Base-by-base conservation (phyloP, 2,888 invertebrate genomes). In the Lordiphosa fenestrarum region DNA sequence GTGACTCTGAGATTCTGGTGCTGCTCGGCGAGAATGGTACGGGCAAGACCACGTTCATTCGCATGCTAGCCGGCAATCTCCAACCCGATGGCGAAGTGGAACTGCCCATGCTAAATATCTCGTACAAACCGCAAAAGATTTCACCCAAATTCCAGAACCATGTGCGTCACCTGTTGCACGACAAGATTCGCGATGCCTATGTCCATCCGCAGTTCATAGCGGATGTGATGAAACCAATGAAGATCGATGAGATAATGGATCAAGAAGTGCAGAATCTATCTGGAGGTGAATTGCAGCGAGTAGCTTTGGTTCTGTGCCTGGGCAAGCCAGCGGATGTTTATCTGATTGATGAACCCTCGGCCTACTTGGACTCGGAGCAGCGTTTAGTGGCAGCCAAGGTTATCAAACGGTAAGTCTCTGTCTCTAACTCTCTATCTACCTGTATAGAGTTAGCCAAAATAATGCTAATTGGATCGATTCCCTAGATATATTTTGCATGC, bases 121-220 rank as follows among this genome's bases (percentile, higher is more conserved):
- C 98, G 90, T 99, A 99, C 92, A 99, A 99, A 90, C 99, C 99
- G 41, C 99, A 99, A 91, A 99, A 99, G 90, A 99, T 99, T 89
- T 98, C 98, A 73, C 99, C 99, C 3, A 99, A 98, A 90, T 96
- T 96, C 55, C 95, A 96, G 87, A 97, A 98, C 40, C 92, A 95
- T 62, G 99, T 99, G 4, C 93, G 98, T 44, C 95, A 95, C 86
- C 91, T 99, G 85, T 91, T 99, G 64, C 98, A 98, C 85, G 98
- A 99, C 58, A 98, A 98, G 90, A 98, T 99, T 84, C 93, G 98
- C 63, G 99, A 99, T 91, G 97, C 99, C 13, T 99, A 98, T 88
- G 92, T 97, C 71, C 99, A 99, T 92, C 99, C 99, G 21, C 96
- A 95, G 93, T 99, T 99, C 89, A 94, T 97, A 73, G 97, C 98